A percentile compares a stretch with the other conserved stretches of the same genome.
Evolutionary conservation across 2,797 vertebrate species (phyloP).

Genomic region (Mareca strepera): DNA sequence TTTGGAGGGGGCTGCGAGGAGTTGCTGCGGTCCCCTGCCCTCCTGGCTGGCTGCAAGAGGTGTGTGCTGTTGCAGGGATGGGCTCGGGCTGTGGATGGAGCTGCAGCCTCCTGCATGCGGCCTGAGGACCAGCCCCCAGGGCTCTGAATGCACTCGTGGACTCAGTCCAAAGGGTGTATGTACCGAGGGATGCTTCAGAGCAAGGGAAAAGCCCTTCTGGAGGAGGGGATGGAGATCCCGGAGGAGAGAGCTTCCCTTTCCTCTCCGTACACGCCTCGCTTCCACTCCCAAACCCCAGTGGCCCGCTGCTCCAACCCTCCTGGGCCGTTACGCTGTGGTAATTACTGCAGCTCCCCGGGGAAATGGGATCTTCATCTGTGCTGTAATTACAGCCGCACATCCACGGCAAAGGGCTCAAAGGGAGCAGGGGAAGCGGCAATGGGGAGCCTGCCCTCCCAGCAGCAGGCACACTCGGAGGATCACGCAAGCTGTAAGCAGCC

Average conservation of each 20-base stretch:
- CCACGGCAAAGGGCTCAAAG: not conserved
- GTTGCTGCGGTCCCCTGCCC: fast-evolving
- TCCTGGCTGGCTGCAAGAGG: not conserved
- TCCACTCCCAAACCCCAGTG: not conserved
- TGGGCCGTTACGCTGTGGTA: not conserved
- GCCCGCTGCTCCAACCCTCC: not conserved
- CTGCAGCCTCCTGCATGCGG: not conserved
- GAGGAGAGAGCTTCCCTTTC: not conserved
- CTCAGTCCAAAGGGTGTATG: not conserved
- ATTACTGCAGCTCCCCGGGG: not conserved
- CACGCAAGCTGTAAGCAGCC: fast-evolving
- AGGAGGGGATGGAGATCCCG: not conserved
- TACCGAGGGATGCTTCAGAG: not conserved
- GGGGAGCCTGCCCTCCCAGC: not conserved
- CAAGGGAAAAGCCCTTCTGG: not conserved
- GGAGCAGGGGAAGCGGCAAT: not conserved
- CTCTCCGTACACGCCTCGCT: not conserved
- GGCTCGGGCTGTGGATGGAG: not conserved
- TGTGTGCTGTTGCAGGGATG: not conserved
- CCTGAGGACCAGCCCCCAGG: not conserved
- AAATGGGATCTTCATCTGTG: not conserved
- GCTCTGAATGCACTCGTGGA: fast-evolving
- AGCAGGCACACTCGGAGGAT: not conserved
- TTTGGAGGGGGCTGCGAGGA: not conserved
- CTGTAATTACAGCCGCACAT: not conserved